A percentile compares a stretch with the other conserved stretches of the same genome.
Evolutionary conservation across 2,797 vertebrate species (phyloP).

Genomic region (Knipowitschia caucasica): DNA sequence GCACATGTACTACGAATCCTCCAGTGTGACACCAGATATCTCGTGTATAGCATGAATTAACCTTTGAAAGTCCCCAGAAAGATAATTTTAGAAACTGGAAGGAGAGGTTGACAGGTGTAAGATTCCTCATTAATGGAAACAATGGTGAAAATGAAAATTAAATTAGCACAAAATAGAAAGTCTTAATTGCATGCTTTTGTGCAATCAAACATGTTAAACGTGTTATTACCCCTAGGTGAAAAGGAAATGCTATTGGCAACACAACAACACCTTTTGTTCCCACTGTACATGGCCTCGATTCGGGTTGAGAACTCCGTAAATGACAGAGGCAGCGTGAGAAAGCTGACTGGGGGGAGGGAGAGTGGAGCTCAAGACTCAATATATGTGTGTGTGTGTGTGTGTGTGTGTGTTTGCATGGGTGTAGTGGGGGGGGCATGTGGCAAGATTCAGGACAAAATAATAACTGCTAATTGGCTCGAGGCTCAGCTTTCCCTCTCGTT

Average conservation of each 20-base stretch:
- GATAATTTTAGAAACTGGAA: constrained; percentile 8
- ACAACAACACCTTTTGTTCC: constrained; percentile 54
- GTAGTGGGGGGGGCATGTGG: constrained; percentile 20
- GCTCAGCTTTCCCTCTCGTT: constrained; percentile 46
- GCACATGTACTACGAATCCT: constrained; percentile 25
- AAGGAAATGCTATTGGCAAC: constrained; percentile 51
- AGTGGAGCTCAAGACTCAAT: constrained; percentile 11
- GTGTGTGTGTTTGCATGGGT: constrained; percentile 9
- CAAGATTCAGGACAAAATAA: constrained; percentile 62
- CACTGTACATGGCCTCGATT: constrained; percentile 15
- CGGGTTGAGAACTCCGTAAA: constrained; percentile 39
- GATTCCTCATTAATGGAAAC: constrained; percentile 30
- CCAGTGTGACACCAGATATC: constrained; percentile 36
- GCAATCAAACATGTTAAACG: constrained; percentile 58
- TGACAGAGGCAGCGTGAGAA: constrained; percentile 42
- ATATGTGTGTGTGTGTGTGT: constrained; percentile 3
- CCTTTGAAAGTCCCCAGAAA: constrained; percentile 11
- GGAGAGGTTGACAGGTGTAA: constrained; percentile 31
- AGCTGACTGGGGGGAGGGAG: constrained; percentile 27
- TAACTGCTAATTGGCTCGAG: constrained; percentile 77
- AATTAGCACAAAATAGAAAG: constrained; percentile 37
- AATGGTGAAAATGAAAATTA: constrained; percentile 47
- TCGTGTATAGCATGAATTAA: not conserved
- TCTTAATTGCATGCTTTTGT: constrained; percentile 50
- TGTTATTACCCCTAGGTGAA: constrained; percentile 62